Conservation (phyloP, 2,113 vertebrate genomes). For the Thryonomys swinderianus region DNA sequence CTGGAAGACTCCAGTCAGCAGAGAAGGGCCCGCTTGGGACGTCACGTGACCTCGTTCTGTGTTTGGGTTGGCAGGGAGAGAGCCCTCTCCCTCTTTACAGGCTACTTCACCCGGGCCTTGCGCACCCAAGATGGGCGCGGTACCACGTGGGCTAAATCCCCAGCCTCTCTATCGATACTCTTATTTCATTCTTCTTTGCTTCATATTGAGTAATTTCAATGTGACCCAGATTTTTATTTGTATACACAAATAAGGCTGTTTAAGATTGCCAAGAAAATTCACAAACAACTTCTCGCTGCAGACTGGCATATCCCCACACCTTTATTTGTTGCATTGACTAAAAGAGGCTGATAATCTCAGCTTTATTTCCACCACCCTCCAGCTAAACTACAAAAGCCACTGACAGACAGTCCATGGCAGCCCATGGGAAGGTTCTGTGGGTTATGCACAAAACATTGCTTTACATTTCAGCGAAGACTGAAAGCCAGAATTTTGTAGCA, state of each 20-base stretch:
- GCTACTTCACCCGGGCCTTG: no score
- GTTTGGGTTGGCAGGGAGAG: no score
- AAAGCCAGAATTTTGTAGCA: background rate
- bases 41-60: background rate
- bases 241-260: background rate
- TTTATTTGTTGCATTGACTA: background rate
- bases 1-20: background rate
- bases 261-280: background rate
- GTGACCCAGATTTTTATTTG: background rate
- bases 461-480: background rate
- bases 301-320: background rate
- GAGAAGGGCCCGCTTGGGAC: background rate
- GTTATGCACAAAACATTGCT: background rate
- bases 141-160: no score
- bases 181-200: background rate
- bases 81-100: no score
- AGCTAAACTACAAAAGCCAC: background rate
- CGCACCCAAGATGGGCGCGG: no score
- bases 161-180: background rate
- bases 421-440: background rate
- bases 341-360: background rate
- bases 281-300: background rate
- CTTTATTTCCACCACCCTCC: background rate
- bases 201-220: background rate
- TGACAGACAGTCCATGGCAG: background rate